Evolutionary conservation across 2,113 vertebrate species (phyloP).

Genomic region (Paratilapia polleni): DNA sequence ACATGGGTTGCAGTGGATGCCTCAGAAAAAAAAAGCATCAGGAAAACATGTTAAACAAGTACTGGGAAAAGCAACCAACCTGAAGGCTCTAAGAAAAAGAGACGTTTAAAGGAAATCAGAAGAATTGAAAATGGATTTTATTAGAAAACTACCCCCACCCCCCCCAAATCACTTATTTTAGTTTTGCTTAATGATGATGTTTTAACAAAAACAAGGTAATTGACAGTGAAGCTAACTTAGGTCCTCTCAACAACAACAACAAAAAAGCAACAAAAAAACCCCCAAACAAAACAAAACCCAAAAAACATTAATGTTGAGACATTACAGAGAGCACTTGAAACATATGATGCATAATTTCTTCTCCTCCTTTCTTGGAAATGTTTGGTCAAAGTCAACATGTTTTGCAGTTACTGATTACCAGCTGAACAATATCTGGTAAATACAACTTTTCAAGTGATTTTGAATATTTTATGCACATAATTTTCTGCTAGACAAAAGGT

Average conservation of each 20-base stretch:
- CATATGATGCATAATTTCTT: no score
- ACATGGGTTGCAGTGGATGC: neutral
- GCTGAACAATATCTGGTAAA: neutral
- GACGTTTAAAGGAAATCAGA: neutral
- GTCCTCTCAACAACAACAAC: no score
- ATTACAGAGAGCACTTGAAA: neutral
- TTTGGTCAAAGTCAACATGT: no score
- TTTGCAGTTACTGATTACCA: no score
- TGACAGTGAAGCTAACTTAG: no score
- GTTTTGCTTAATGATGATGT: neutral
- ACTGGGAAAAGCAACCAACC: neutral
- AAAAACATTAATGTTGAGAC: neutral
- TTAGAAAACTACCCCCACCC: no score
- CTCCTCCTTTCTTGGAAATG: no score
- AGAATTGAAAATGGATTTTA: rapidly evolving
- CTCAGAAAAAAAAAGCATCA: neutral
- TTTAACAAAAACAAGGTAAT: neutral
- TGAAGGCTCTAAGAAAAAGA: no score
- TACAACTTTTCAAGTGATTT: neutral
- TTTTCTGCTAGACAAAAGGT: neutral
- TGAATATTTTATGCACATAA: neutral
- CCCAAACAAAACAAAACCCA: no score
- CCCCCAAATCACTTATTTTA: no score
- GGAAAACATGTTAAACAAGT: neutral
- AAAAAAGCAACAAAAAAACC: no score